Evolutionary conservation across 1,140 invertebrate genomes (phyloP).

Genomic region (Caenorhabditis tropicalis): DNA sequence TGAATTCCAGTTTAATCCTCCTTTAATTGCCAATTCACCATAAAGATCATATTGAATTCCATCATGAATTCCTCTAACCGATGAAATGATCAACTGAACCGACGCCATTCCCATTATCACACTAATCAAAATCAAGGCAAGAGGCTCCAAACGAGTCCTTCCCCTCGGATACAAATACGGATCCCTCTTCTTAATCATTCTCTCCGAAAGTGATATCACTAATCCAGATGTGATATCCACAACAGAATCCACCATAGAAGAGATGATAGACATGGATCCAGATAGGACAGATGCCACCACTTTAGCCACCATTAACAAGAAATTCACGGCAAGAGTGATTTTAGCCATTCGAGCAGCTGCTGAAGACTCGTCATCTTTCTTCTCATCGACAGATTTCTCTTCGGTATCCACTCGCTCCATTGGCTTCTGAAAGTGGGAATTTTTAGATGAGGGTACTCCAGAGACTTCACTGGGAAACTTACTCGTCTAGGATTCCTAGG

Average conservation of each 20-base stretch:
- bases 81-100: slow-evolving; percentile 73
- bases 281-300: slow-evolving; percentile 73
- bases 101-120: slow-evolving; percentile 74
- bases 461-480: background rate
- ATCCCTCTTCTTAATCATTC: slow-evolving; percentile 73
- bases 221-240: slow-evolving; percentile 73
- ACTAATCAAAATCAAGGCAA: slow-evolving; percentile 72
- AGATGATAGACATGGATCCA: slow-evolving; percentile 74
- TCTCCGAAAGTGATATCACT: slow-evolving; percentile 74
- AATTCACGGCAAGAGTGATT: slow-evolving; percentile 65
- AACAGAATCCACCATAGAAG: slow-evolving; percentile 73
- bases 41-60: slow-evolving; percentile 17
- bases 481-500: slow-evolving; percentile 16
- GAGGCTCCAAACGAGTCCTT: slow-evolving; percentile 73
- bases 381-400: background rate
- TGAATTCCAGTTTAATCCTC: background rate
- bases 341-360: slow-evolving; percentile 57
- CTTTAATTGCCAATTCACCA: background rate
- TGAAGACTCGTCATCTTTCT: slow-evolving; percentile 1
- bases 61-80: slow-evolving; percentile 57
- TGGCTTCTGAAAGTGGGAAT: background rate
- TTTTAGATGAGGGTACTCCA: background rate
- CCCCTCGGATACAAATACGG: slow-evolving; percentile 74
- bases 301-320: slow-evolving; percentile 72
- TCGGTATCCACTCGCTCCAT: background rate